Percentiles rank a stretch among this genome's conserved stretches.
These are phyloP conservation scores for Patella ulyssiponensis DNA, from an alignment of 2,888 invertebrate genomes.

Conservation along the genomic window DNA sequence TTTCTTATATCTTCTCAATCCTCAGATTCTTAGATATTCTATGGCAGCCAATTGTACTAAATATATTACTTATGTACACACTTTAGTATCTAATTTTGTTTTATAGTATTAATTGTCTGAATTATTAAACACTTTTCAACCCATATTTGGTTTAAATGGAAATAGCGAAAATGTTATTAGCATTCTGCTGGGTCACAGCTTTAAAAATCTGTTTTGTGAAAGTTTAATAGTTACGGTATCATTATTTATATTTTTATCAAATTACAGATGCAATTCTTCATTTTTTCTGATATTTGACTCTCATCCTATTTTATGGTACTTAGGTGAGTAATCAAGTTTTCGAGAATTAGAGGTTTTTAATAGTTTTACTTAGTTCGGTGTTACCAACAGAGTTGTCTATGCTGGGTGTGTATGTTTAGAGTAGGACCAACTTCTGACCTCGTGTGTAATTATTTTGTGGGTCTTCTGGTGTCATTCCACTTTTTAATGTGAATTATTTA, in stretches of 20 bases:
- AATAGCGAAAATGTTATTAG: too few species aligned
- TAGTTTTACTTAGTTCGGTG: background rate
- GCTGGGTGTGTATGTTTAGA: too few species aligned
- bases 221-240: background rate
- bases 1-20: background rate
- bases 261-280: background rate
- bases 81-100: too few species aligned
- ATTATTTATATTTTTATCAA: background rate
- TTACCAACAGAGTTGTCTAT: background rate
- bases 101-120: too few species aligned
- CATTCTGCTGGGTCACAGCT: background rate
- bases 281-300: conserved; percentile 30
- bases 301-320: conserved; percentile 47
- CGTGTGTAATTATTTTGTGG: too few species aligned
- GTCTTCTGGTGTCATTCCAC: background rate
- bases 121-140: too few species aligned
- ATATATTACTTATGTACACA: too few species aligned
- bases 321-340: conserved; percentile 41
- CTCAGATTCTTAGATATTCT: background rate
- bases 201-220: background rate
- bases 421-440: too few species aligned
- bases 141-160: too few species aligned
- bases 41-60: background rate
- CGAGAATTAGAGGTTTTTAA: too few species aligned
- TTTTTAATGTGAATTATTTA: background rate